Percentiles rank a stretch among this genome's conserved stretches.
phyloP scores from a whole-genome alignment of 1,140 invertebrate species.

The Linepithema humile region DNA sequence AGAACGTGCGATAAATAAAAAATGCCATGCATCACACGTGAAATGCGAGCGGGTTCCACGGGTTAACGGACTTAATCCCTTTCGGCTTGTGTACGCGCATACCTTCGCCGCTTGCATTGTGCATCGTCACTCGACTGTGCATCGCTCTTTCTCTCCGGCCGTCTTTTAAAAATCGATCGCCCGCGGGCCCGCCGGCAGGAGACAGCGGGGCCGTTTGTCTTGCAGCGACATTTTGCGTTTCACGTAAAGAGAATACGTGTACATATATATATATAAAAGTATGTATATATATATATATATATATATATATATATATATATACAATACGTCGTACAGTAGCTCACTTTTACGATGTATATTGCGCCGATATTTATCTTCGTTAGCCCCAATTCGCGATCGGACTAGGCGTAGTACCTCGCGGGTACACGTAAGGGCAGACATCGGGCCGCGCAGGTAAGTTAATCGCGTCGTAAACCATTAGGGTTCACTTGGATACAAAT shows the following conservation, averaged over 20 bases:
- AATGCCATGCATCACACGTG: conserved; percentile 21
- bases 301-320: background rate
- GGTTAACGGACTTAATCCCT: conserved; percentile 14
- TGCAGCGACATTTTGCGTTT: conserved; percentile 44
- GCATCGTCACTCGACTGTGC: conserved; percentile 28
- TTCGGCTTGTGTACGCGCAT: background rate
- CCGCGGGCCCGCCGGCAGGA: background rate
- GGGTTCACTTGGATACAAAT: conserved; percentile 39
- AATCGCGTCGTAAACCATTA: conserved; percentile 53
- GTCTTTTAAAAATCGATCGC: conserved; percentile 48
- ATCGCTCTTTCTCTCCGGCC: background rate
- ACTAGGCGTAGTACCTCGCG: background rate
- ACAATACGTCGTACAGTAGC: background rate
- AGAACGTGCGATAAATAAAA: conserved; percentile 39
- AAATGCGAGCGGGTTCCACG: background rate
- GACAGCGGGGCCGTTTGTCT: conserved; percentile 33
- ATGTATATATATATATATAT: background rate
- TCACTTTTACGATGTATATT: conserved; percentile 5
- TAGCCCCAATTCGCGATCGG: conserved; percentile 42
- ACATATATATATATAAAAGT: too few relatives aligned
- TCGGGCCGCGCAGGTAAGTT: conserved; percentile 4
- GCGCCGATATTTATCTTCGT: conserved; percentile 53
- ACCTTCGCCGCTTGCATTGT: background rate
- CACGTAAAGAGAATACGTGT: conserved; percentile 12
- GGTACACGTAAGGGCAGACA: conserved; percentile 19